Evolutionary conservation across 1,140 invertebrate species (phyloP).

Genomic region (Pseudomyrmex pallidus): DNA sequence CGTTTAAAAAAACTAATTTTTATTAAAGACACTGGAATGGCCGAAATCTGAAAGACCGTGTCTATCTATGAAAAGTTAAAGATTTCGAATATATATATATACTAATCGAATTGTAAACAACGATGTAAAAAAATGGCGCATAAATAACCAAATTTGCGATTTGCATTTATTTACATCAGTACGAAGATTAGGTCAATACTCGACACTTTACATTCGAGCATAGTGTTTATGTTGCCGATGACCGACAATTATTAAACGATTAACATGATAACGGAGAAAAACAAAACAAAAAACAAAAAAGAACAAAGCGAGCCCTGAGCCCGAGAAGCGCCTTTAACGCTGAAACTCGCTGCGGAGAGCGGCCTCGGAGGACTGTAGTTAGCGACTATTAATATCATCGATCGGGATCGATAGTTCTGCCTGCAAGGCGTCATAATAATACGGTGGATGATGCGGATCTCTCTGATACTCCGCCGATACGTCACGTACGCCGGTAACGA

Average conservation of each 20-base stretch:
- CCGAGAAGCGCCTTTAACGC: conserved; percentile 4
- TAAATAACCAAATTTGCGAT: too few relatives aligned
- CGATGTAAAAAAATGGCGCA: too few relatives aligned
- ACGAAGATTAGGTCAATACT: not conserved
- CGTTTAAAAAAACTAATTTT: too few relatives aligned
- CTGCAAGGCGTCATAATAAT: conserved; percentile 83
- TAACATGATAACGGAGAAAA: not conserved
- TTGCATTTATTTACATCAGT: too few relatives aligned
- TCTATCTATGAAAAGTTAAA: too few relatives aligned
- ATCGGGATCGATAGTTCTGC: conserved; percentile 82
- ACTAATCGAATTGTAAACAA: too few relatives aligned
- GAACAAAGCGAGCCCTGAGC: not conserved
- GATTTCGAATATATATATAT: too few relatives aligned
- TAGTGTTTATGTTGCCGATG: not conserved
- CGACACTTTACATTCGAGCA: not conserved
- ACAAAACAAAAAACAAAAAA: not conserved
- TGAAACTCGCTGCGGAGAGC: conserved; percentile 67
- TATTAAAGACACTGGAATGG: too few relatives aligned
- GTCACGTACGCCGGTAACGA: conserved; percentile 59
- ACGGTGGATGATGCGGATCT: conserved; percentile 75
- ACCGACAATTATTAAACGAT: conserved; percentile 23
- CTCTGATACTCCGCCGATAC: conserved; percentile 74
- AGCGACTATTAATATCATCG: conserved; percentile 84
- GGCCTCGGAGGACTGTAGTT: conserved; percentile 80
- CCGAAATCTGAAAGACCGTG: too few relatives aligned